Conservation (phyloP, 37 sponge, comb jelly and placozoan species). For the Bolinopsis microptera region DNA sequence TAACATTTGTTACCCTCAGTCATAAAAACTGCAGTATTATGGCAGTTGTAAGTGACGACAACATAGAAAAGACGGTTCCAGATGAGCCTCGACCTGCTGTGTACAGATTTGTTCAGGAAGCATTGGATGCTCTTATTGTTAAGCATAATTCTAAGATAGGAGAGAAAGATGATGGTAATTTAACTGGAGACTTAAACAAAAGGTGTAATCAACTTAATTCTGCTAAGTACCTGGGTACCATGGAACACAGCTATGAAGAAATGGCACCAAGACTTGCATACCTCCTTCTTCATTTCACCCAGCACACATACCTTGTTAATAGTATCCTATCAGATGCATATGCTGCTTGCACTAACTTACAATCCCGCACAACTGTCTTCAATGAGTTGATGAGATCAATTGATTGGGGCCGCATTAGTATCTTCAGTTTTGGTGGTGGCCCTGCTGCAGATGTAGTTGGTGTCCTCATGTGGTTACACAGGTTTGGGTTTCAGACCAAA, state of each 20-base stretch:
- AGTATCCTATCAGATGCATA: constrained; percentile 36
- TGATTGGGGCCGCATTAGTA: constrained; percentile 42
- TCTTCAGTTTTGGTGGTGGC: constrained; percentile 50
- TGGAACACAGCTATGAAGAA: constrained; percentile 24
- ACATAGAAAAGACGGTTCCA: not conserved
- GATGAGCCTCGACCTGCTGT: constrained; percentile 17
- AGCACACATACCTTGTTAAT: constrained; percentile 36
- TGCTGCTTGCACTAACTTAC: constrained; percentile 45
- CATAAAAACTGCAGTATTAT: not conserved
- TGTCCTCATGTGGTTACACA: constrained; percentile 55
- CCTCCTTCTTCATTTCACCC: not conserved
- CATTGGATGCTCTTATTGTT: not conserved
- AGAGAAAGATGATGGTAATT: not conserved
- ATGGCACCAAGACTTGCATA: constrained; percentile 11
- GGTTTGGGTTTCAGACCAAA: constrained; percentile 16
- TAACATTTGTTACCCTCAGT: too few species aligned
- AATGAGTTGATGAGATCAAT: constrained; percentile 34
- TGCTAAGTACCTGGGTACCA: not conserved
- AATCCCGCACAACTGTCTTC: constrained; percentile 16
- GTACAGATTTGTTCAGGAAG: constrained; percentile 13
- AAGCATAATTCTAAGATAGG: not conserved
- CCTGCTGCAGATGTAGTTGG: constrained; percentile 54
- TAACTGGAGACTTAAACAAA: not conserved
- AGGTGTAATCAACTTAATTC: not conserved
- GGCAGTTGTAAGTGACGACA: not conserved